Evolutionary conservation across 64 coral and sea anemone genomes (phyloP), one percentile per base, ranked within the genome.

Genomic region (Montipora cactus): DNA sequence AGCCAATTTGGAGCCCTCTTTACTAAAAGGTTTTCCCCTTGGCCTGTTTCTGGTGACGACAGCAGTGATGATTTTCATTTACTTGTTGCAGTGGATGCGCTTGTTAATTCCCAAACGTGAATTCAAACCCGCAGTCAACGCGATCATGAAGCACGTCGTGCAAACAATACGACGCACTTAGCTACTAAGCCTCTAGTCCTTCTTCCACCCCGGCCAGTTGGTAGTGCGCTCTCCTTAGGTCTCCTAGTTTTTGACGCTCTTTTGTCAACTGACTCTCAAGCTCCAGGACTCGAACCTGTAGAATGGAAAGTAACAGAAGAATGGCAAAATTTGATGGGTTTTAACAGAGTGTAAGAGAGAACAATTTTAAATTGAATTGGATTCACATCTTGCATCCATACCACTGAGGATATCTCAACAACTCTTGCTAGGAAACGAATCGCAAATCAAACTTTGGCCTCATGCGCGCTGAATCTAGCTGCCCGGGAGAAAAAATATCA

Each of bases 151-250:
- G 13, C 59, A 64, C 59, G 13, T 14, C 13, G 8, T 64, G 59
- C 59, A 64, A 64, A 64, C 13, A 6, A 78, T 50, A 78, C 49
- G 18, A 78, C 45, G 47, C 9, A 71, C 82, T 44, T 50, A 7
- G 8, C 12, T 86, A 86, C 46, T 86, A 16, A 5, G 82, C 14
- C 44, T 23, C 82, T 19, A 86, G 44, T 46, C 82, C 95, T 59
- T 99, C 94, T 74, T 96, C 89, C 22, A 93, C 98, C 18, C 89
- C 89, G n/a, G 98, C 98, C 77, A 99, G 89, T 80, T 99, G 98
- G 74, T 99, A 99, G 59, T 99, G 98, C 22, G 93, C 91, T 68
- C 92, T 79, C 62, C 98, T 94, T 45, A 99, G 44, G 13, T 99
- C 88, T 59, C 98, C 98, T 46, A 99, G 92, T 81, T 96, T 94